A percentile compares a stretch with the other conserved stretches of the same genome.
These are phyloP conservation scores for Megalopta genalis DNA, from an alignment of 1,140 invertebrate species.

Conservation along the genomic window DNA sequence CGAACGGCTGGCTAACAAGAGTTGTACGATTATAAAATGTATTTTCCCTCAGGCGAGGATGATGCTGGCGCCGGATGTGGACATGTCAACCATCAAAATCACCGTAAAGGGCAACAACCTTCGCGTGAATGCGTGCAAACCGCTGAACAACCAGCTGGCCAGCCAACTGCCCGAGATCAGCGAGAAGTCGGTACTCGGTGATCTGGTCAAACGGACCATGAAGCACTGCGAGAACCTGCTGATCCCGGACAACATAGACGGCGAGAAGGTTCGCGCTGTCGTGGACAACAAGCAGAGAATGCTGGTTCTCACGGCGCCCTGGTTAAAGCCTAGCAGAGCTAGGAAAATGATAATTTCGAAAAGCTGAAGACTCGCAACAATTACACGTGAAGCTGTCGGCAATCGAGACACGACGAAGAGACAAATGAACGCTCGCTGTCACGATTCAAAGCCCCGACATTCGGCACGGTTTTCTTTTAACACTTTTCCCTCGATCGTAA, in stretches of 20 bases:
- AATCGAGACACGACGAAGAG: not conserved
- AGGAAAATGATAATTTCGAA: not conserved
- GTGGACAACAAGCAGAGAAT: conserved; percentile 56
- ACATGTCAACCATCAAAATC: conserved; percentile 59
- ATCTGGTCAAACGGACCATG: conserved; percentile 29
- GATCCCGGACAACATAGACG: conserved; percentile 54
- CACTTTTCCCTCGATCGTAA: not conserved
- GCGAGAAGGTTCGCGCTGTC: conserved; percentile 55
- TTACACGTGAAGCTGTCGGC: not conserved
- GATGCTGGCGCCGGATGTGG: conserved; percentile 54
- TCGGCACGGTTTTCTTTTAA: not conserved
- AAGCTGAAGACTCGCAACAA: not conserved
- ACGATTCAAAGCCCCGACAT: not conserved
- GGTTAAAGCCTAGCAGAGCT: conserved; percentile 17
- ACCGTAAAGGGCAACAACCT: conserved; percentile 61
- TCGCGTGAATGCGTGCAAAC: conserved; percentile 43
- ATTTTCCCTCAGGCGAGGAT: conserved; percentile 42
- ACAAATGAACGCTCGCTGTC: not conserved
- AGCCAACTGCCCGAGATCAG: conserved; percentile 29
- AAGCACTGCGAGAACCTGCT: conserved; percentile 60
- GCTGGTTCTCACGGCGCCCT: conserved; percentile 54
- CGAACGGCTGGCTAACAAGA: not conserved
- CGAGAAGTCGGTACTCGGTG: conserved; percentile 7
- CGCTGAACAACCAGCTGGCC: conserved; percentile 12
- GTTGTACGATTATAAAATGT: not conserved